A percentile compares a stretch with the other conserved stretches of the same genome.
These are phyloP conservation scores for Clarias batrachus DNA, from an alignment of 2,113 vertebrate genomes.

Conservation along the genomic window DNA sequence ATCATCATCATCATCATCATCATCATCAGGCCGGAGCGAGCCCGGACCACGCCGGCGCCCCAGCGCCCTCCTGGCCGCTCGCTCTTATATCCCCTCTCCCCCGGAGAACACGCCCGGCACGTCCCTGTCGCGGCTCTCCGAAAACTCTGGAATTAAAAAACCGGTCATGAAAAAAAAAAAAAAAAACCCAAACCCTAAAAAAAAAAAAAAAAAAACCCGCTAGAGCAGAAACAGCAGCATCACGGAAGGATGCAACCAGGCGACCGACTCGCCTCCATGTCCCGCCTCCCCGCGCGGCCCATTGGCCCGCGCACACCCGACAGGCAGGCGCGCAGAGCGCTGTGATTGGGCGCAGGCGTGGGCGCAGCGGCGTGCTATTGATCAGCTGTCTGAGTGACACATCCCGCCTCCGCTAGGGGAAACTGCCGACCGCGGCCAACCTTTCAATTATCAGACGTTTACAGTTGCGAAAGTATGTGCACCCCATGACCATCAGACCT, in stretches of 20 bases:
- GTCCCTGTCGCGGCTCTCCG: not conserved
- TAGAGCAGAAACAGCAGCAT: slow-evolving; percentile 20
- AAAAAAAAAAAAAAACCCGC: not conserved
- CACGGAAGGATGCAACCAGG: slow-evolving; percentile 50
- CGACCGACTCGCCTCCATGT: slow-evolving; percentile 50
- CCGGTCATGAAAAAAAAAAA: slow-evolving; percentile 13
- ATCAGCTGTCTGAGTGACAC: slow-evolving; percentile 50
- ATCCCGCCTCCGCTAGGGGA: slow-evolving; percentile 42
- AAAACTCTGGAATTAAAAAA: not conserved
- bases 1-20: not conserved
- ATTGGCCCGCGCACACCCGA: slow-evolving; percentile 48
- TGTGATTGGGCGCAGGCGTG: slow-evolving; percentile 54
- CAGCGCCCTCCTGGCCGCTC: not conserved
- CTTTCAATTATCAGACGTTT: not conserved
- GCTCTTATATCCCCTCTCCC: not conserved
- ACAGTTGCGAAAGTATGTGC: not conserved
- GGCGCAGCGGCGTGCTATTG: slow-evolving; percentile 52
- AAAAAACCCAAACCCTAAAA: not conserved
- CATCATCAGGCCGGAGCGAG: slow-evolving; percentile 22
- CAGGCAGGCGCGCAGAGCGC: slow-evolving; percentile 45
- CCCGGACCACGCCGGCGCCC: slow-evolving; percentile 24
- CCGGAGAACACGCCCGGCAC: not conserved
- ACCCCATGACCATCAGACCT: not conserved
- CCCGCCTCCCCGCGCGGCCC: slow-evolving; percentile 57
- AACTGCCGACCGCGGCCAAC: not conserved